Evolutionary conservation across 2,113 vertebrate species (phyloP).

Genomic region (Athene cunicularia): DNA sequence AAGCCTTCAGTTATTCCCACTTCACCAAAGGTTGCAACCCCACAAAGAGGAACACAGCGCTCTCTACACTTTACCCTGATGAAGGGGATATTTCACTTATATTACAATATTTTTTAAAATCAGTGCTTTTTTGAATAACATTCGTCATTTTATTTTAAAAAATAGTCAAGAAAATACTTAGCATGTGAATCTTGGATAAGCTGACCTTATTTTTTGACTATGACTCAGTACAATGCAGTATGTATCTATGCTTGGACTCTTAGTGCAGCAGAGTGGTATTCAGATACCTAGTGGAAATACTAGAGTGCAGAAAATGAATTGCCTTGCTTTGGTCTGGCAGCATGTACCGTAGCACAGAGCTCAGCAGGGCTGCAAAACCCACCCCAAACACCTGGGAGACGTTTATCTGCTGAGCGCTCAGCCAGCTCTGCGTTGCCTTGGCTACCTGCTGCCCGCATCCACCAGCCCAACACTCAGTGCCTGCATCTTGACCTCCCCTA

Average conservation of each 20-base stretch:
- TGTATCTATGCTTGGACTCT: neutral
- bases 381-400: neutral
- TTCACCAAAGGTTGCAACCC: neutral
- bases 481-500: neutral
- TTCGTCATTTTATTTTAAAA: neutral
- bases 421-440: neutral
- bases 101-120: neutral
- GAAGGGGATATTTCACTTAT: neutral
- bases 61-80: neutral
- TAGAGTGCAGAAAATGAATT: neutral
- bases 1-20: neutral
- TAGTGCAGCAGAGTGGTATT: neutral
- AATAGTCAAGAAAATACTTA: neutral
- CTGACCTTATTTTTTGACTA: neutral
- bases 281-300: neutral
- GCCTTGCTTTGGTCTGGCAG: neutral
- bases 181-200: neutral
- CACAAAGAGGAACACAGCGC: neutral
- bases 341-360: neutral
- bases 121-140: neutral
- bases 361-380: neutral
- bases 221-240: rapidly evolving
- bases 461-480: rapidly evolving
- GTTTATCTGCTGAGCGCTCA: neutral
- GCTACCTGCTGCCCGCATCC: neutral